Evolutionary conservation across 2,888 invertebrate genomes (phyloP).

Genomic region (Drosophila flavopinicola): DNA sequence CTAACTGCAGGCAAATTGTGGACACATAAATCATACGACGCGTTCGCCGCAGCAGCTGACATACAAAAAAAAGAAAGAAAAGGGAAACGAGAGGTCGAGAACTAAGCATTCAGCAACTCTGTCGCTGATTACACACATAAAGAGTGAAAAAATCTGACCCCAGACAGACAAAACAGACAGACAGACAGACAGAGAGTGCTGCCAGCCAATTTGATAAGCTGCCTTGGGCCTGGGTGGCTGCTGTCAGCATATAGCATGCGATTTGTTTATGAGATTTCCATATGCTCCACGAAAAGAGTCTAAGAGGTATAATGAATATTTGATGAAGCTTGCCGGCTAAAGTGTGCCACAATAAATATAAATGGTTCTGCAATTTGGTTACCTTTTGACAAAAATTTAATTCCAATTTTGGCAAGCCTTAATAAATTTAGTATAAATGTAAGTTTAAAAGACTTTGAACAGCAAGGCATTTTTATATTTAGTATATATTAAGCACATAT

Average conservation of each 20-base stretch:
- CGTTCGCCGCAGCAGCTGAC: slow-evolving; percentile 37
- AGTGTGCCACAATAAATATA: slow-evolving; percentile 27
- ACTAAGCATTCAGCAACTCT: slow-evolving; percentile 44
- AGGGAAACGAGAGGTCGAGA: slow-evolving; percentile 43
- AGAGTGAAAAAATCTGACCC: slow-evolving; percentile 53
- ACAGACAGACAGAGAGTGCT: slow-evolving; percentile 5
- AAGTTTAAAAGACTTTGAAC: neutral
- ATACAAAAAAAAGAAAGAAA: slow-evolving; percentile 15
- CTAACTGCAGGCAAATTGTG: slow-evolving; percentile 67
- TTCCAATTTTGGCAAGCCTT: neutral
- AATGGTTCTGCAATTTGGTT: slow-evolving; percentile 32
- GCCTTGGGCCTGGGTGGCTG: slow-evolving; percentile 18
- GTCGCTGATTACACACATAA: slow-evolving; percentile 52
- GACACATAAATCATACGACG: slow-evolving; percentile 64
- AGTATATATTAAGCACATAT: no score
- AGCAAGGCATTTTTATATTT: neutral
- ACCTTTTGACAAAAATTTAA: neutral
- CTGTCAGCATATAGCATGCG: slow-evolving; percentile 49
- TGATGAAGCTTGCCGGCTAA: slow-evolving; percentile 35
- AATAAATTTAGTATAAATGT: neutral
- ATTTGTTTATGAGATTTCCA: slow-evolving; percentile 61
- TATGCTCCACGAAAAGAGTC: slow-evolving; percentile 16
- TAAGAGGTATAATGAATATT: slow-evolving; percentile 47
- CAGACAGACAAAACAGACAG: neutral
- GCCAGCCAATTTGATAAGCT: slow-evolving; percentile 48